Percentiles rank a stretch among this genome's conserved stretches.
Conservation (phyloP, 2,113 vertebrate species). For the Epinephelus moara region DNA sequence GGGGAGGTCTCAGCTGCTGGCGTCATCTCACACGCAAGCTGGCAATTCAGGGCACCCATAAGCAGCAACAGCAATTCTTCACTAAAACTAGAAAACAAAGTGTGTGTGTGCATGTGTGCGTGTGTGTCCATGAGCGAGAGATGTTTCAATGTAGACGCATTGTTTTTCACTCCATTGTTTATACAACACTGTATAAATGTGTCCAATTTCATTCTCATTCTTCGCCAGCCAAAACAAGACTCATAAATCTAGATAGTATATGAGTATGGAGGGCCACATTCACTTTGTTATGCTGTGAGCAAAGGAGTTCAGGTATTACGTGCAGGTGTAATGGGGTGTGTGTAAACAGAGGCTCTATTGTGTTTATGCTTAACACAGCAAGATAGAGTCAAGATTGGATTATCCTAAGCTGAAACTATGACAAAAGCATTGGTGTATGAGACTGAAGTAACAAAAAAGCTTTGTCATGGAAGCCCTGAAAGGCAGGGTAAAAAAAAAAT, state of each 20-base stretch:
- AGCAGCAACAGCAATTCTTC: constrained; percentile 43
- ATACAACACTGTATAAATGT: constrained; percentile 54
- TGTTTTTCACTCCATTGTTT: constrained; percentile 44
- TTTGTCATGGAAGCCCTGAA: too few species aligned
- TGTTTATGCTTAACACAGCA: neutral
- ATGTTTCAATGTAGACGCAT: constrained; percentile 24
- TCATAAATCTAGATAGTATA: constrained; percentile 55
- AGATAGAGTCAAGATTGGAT: constrained; percentile 10
- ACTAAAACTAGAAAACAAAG: constrained; percentile 24
- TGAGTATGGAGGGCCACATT: constrained; percentile 4
- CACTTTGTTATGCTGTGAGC: constrained; percentile 30
- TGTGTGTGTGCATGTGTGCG: constrained; percentile 9
- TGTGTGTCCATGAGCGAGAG: constrained; percentile 12
- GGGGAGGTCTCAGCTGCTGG: constrained; percentile 56
- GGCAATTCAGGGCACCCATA: constrained; percentile 14
- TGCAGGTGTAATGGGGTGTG: constrained; percentile 5
- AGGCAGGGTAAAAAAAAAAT: too few species aligned
- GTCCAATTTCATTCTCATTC: constrained; percentile 56
- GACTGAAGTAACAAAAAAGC: neutral
- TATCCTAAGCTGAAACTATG: neutral
- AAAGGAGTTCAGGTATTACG: constrained; percentile 38
- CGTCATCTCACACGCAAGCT: constrained; percentile 53
- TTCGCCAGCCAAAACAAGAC: neutral
- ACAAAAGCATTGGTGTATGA: too few species aligned
- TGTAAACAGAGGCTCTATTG: neutral